Base-by-base conservation (phyloP, 2,888 invertebrate genomes). In the Lepidocyrtinus sp. region DNA sequence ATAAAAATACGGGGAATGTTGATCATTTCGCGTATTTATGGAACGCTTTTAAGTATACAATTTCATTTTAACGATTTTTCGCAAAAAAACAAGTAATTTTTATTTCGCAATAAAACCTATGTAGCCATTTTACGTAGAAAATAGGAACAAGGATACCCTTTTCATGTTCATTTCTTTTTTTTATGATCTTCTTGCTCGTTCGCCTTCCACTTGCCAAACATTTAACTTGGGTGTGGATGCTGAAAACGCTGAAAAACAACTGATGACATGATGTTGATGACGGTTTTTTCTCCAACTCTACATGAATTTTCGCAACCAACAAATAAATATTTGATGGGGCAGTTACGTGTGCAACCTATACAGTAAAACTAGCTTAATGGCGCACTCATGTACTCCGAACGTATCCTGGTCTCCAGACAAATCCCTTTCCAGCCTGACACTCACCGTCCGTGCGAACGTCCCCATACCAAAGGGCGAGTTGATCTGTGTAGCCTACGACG, bases 351-450 rank as follows among this genome's bases (percentile, higher is more conserved):
- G 81, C 45, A 81, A 83, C 74, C 75, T 84, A 9, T 84, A 83
- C 75, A 75, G 76, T 25, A 73, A 78, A 61, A 83, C 82, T 5
- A 83, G 82, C 26, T 69, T 83, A n/a, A 55, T 84, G 1, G 77
- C 84, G 12, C 84, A 83, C 64, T 75, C 79, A 21, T 84, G 84
- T 72, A 27, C 24, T 22, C 83, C 84, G 21, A 83, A 83, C 63
- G 78, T 80, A 1, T 81, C 82, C 12, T 83, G 82, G 83, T 27
- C 75, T 26, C 67, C 74, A 2, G 80, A 75, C 21, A 76, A 75
- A 61, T 68, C 81, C 9, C 75, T 75, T 26, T 78, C 82, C 25
- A 27, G 50, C 2, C 45, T 74, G 59, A 72, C 61, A 7, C 71
- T 84, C n/a, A 78, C 77, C 22, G 81, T 83, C 45, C 79, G 82